These are phyloP conservation scores for Drosophila melanica DNA, from an alignment of 1,140 invertebrate species.

Conservation along the genomic window DNA sequence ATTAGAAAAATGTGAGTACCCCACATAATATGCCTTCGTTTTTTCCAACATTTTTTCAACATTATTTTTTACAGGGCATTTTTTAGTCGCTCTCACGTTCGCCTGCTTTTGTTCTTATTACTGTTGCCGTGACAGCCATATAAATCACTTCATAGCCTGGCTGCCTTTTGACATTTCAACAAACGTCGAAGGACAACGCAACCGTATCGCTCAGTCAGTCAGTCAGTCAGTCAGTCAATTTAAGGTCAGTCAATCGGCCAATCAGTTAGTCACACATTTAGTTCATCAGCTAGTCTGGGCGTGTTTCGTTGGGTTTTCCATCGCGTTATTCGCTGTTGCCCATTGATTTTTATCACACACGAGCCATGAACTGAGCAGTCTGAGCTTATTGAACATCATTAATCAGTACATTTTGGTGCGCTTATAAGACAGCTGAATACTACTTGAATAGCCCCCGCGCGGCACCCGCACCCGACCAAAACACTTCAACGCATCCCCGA, in stretches of 20 bases:
- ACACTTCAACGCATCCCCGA: not conserved
- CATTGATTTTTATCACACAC: constrained; percentile 59
- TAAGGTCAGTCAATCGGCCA: constrained; percentile 31
- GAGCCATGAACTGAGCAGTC: constrained; percentile 26
- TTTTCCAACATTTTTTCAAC: not conserved
- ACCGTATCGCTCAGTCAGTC: constrained; percentile 29
- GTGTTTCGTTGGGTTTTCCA: constrained; percentile 30
- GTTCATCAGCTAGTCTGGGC: constrained; percentile 22
- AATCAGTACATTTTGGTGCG: constrained; percentile 32
- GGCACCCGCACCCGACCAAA: no score
- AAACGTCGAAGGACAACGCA: constrained; percentile 59
- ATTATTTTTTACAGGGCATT: constrained; percentile 2
- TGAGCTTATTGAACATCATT: constrained; percentile 25
- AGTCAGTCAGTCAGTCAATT: constrained; percentile 28
- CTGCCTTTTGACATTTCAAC: constrained; percentile 72
- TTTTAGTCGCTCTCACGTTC: not conserved
- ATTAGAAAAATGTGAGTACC: no score
- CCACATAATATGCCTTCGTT: not conserved
- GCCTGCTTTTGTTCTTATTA: not conserved
- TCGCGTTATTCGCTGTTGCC: constrained; percentile 23
- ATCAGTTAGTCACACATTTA: constrained; percentile 29
- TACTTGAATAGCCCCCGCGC: constrained; percentile 9
- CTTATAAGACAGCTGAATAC: constrained; percentile 29
- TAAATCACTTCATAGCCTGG: constrained; percentile 37
- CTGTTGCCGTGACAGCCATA: constrained; percentile 56